Conservation (phyloP, 2,888 invertebrate genomes). For the Lypha dubia region DNA sequence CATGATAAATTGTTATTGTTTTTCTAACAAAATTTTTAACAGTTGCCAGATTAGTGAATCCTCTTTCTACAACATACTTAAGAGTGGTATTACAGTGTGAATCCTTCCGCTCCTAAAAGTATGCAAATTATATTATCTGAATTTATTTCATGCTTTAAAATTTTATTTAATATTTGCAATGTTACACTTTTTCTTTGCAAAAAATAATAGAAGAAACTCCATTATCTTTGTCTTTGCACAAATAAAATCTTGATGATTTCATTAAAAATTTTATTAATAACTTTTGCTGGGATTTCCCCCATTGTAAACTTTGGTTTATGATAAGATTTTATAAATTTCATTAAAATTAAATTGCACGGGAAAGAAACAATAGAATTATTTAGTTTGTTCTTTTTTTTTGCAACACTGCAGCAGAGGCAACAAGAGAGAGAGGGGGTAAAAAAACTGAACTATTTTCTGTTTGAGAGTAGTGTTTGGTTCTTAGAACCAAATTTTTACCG, state of each 20-base stretch:
- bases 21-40: too few species aligned
- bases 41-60: too few species aligned
- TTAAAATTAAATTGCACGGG: conserved; percentile 49
- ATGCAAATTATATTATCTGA: too few species aligned
- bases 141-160: too few species aligned
- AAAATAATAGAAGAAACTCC: too few species aligned
- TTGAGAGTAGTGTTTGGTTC: conserved; percentile 40
- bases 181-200: not conserved
- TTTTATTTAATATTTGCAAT: not conserved
- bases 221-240: conserved; percentile 22
- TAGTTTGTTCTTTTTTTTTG: conserved; percentile 15
- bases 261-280: conserved; percentile 57
- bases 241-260: conserved; percentile 51
- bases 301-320: conserved; percentile 18
- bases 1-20: too few species aligned
- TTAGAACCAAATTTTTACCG: conserved; percentile 45
- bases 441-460: conserved; percentile 22
- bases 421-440: not conserved
- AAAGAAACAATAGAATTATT: conserved; percentile 56
- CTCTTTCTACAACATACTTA: too few species aligned
- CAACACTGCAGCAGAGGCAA: not conserved
- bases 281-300: conserved; percentile 6
- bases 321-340: conserved; percentile 39
- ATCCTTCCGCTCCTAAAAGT: too few species aligned
- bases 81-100: too few species aligned